Percentiles rank a stretch among this genome's conserved stretches.
Conservation (phyloP, 2,888 invertebrate genomes). For the Spodoptera exigua region DNA sequence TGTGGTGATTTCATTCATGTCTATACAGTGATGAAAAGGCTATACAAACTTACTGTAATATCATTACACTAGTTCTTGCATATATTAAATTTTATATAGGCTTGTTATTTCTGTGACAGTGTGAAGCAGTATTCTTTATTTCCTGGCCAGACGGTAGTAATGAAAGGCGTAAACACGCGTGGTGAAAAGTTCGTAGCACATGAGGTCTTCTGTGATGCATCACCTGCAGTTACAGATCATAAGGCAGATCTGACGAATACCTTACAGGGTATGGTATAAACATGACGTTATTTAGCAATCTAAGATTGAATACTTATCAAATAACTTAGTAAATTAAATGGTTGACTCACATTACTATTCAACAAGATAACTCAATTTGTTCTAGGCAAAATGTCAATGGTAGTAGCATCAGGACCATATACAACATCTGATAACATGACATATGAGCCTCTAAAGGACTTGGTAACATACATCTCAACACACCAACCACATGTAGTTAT, state of each 20-base stretch:
- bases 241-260: constrained; percentile 76
- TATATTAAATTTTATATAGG: not conserved
- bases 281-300: not conserved
- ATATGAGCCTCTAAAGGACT: constrained; percentile 95
- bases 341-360: too few relatives aligned
- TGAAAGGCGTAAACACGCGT: constrained; percentile 92
- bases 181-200: constrained; percentile 92
- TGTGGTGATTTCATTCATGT: too few relatives aligned
- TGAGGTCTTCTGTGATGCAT: constrained; percentile 90
- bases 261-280: constrained; percentile 68
- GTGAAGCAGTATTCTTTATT: constrained; percentile 91
- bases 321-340: too few relatives aligned
- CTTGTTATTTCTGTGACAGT: constrained; percentile 60
- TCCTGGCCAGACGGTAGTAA: constrained; percentile 94
- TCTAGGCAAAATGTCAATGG: constrained; percentile 90
- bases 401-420: constrained; percentile 95
- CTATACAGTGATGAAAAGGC: too few relatives aligned
- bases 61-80: too few relatives aligned
- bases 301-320: too few relatives aligned
- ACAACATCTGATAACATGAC: constrained; percentile 93
- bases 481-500: constrained; percentile 94
- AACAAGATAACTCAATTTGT: too few relatives aligned
- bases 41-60: too few relatives aligned
- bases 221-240: constrained; percentile 69
- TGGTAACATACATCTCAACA: constrained; percentile 91